Conservation (phyloP, 2,113 vertebrate genomes). For the Corythornis vintsioides region DNA sequence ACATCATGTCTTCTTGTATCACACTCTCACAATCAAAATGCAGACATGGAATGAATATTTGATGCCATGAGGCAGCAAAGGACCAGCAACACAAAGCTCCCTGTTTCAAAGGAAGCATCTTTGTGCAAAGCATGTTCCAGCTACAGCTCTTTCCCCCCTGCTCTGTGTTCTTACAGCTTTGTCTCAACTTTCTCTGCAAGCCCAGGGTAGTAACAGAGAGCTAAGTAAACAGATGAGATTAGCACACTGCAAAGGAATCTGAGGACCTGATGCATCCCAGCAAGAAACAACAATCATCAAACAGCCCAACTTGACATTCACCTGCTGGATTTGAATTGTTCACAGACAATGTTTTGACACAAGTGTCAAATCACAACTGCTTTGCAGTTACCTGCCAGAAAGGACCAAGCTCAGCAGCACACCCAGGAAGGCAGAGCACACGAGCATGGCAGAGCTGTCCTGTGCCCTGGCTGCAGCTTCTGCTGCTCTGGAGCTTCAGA, state of each 20-base stretch:
- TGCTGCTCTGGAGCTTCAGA: background rate
- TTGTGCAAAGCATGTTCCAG: background rate
- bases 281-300: background rate
- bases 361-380: background rate
- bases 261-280: background rate
- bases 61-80: conserved; percentile 36
- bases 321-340: background rate
- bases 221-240: background rate
- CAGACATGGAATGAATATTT: conserved; percentile 30
- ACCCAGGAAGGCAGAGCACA: background rate
- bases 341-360: background rate
- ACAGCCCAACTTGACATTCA: background rate
- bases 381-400: background rate
- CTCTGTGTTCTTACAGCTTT: background rate
- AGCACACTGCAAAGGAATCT: background rate
- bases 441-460: accelerated
- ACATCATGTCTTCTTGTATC: background rate
- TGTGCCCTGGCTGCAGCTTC: background rate
- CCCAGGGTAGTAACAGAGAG: background rate
- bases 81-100: background rate
- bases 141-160: background rate
- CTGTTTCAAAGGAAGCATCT: background rate
- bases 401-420: background rate
- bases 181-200: background rate
- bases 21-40: background rate